These are phyloP conservation scores for Orthosia gothica DNA, from an alignment of 2,888 invertebrate genomes.

Conservation along the genomic window DNA sequence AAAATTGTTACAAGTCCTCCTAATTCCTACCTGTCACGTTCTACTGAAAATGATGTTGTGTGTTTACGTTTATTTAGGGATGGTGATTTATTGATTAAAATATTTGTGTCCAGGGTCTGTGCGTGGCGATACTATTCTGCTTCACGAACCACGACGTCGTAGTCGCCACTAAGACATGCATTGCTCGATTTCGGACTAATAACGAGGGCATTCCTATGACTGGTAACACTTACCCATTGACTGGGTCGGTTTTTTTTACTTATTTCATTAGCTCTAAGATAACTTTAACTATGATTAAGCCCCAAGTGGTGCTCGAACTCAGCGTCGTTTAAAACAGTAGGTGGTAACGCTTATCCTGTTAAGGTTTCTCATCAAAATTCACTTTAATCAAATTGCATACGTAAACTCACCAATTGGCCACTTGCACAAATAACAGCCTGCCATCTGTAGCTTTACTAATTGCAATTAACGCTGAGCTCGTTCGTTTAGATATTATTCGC, in stretches of 20 bases:
- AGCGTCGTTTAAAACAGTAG: conserved; percentile 47
- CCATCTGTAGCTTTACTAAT: conserved; percentile 38
- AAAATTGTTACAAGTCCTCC: not conserved
- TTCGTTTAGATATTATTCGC: conserved; percentile 36
- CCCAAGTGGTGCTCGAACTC: conserved; percentile 31
- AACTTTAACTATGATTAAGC: conserved; percentile 40
- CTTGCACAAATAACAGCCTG: conserved; percentile 19
- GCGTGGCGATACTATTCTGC: conserved; percentile 94
- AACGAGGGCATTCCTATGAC: conserved; percentile 79
- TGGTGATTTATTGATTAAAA: not conserved
- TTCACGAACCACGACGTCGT: conserved; percentile 95
- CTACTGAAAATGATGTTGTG: not conserved
- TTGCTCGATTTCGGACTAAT: conserved; percentile 82
- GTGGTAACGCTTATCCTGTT: conserved; percentile 35
- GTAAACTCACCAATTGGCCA: conserved; percentile 37
- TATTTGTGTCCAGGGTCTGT: conserved; percentile 91
- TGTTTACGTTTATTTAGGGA: not conserved
- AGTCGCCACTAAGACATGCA: conserved; percentile 86
- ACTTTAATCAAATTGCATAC: conserved; percentile 35
- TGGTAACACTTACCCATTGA: conserved; percentile 73
- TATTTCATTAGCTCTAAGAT: conserved; percentile 55
- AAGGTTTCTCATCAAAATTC: conserved; percentile 43
- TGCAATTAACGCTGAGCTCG: conserved; percentile 53
- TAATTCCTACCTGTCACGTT: not conserved
- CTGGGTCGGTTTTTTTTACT: conserved; percentile 66